Evolutionary conservation across 2,113 vertebrate species (phyloP).

Genomic region (Ptilorrhoa leucosticta): DNA sequence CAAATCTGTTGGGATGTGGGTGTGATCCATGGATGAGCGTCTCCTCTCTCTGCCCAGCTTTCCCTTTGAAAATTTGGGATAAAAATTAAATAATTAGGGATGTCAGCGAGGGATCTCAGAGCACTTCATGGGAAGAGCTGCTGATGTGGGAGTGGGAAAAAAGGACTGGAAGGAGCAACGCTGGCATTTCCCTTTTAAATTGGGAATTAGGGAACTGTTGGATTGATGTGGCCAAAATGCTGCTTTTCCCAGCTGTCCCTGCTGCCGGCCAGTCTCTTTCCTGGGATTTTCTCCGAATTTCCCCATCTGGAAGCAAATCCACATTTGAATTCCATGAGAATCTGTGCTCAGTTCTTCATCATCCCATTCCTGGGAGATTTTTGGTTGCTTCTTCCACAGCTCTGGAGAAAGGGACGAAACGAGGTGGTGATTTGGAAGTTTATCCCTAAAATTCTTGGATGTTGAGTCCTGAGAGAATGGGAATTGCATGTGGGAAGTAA

Average conservation of each 20-base stretch:
- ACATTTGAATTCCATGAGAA: accelerated
- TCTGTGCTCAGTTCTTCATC: neutral
- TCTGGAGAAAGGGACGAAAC: neutral
- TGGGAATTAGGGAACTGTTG: neutral
- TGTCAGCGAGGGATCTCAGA: neutral
- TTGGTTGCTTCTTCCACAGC: neutral
- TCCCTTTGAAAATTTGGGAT: neutral
- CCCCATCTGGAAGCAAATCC: neutral
- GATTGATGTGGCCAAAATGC: neutral
- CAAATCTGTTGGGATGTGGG: neutral
- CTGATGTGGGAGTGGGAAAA: neutral
- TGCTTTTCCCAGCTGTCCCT: neutral
- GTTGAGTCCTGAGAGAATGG: neutral
- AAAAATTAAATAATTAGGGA: neutral
- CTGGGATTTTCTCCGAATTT: neutral
- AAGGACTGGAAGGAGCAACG: neutral
- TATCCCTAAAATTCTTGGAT: neutral
- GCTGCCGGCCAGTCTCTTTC: neutral
- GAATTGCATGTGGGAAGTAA: neutral
- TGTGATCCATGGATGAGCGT: neutral
- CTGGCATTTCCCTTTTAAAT: neutral
- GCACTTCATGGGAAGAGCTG: neutral
- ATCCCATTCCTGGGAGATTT: neutral
- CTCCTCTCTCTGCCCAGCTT: neutral
- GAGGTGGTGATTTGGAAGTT: neutral